Base-by-base conservation (phyloP, 2,888 invertebrate species). In the Drosophila demipolita region DNA sequence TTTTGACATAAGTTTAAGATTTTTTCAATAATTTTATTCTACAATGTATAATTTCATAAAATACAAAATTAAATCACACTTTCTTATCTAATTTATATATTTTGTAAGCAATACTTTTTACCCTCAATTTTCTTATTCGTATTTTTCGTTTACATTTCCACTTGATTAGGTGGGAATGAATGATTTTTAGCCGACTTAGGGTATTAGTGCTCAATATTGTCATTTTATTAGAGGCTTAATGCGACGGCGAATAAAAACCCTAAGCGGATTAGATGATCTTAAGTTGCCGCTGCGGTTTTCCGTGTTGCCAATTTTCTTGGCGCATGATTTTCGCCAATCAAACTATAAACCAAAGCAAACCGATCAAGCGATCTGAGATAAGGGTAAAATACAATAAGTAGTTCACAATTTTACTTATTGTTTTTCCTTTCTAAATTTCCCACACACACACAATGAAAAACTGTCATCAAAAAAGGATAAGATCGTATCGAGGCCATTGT, bases 201-300 rank as follows among this genome's bases (percentile, higher is more conserved):
- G 54, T 29, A 58, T 68, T 68, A 68, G 48, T 17, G 17, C 15
- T 15, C 20, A 75, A 78, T 78, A 63, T 71, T 77, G 80, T 66
- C 65, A 42, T 77, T 68, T 61, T 67, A 77, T 80, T 65, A 38
- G 17, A 29, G 53, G 32, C 63, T 74, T 67, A 70, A 49, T 48
- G 48, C 38, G 29, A 23, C 36, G 45, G 26, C 57, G 67, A 69
- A 70, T 70, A 70, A 73, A 55, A 65, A 50, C 36, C 20, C 59
- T 82, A 81, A 81, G 81, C 82, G 66, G 81, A 79, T 81, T 81
- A 81, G 66, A 55, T 35, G 54, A 59, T 42, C 59, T 60, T 33
- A 29, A 54, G 20, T 36, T 49, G 23, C 54, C n/a, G 36, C 42
- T 64, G 65, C 53, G 57, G 61, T 66, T 75, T 48, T 57, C 29